phyloP scores from a whole-genome alignment of 2,113 vertebrate genomes.

The Lichenostomus cassidix region DNA sequence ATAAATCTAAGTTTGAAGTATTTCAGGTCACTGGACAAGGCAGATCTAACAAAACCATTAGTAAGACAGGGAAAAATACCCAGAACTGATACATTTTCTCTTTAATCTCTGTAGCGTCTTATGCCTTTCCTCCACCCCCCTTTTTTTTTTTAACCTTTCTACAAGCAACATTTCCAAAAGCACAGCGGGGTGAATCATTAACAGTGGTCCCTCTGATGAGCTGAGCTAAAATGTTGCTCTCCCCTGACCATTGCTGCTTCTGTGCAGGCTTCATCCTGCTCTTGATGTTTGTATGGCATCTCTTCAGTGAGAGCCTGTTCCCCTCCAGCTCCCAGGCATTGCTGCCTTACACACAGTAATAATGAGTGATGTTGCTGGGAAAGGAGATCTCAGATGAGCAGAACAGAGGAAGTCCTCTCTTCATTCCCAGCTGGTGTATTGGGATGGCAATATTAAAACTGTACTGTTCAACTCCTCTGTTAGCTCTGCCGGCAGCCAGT shows the following conservation, averaged over 20 bases:
- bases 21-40: background rate
- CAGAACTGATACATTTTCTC: background rate
- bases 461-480: background rate
- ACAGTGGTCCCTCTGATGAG: background rate
- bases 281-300: rapidly evolving
- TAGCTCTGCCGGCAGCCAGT: background rate
- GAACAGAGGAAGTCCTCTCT: background rate
- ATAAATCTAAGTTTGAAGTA: background rate
- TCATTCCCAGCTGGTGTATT: background rate
- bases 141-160: background rate
- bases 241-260: background rate
- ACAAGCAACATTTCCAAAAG: background rate
- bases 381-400: background rate
- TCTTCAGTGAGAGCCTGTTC: rapidly evolving
- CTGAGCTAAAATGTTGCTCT: background rate
- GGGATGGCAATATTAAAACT: background rate
- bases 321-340: background rate
- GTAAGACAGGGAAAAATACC: background rate
- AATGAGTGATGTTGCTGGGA: background rate
- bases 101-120: background rate
- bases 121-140: rapidly evolving
- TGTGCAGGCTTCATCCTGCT: background rate
- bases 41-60: background rate
- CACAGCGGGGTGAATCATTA: background rate
- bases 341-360: background rate